Evolutionary conservation across 2,113 vertebrate species (phyloP).

Genomic region (Galemys pyrenaicus): DNA sequence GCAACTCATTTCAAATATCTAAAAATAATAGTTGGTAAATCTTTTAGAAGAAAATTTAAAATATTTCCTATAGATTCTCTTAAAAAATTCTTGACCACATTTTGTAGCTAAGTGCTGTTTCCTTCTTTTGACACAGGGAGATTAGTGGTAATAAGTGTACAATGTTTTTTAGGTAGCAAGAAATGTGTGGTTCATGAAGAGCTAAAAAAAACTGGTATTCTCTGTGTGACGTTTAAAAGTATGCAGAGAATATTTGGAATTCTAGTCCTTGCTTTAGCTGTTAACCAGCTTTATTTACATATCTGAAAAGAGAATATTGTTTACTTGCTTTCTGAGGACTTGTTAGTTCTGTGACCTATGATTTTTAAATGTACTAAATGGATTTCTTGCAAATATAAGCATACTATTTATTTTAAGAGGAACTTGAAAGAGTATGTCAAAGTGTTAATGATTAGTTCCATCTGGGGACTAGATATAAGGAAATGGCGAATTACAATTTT

Average conservation of each 20-base stretch:
- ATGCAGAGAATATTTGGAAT: neutral
- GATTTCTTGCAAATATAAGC: constrained; percentile 15
- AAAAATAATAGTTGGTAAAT: neutral
- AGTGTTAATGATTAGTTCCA: neutral
- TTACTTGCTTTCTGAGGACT: neutral
- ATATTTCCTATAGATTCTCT: neutral
- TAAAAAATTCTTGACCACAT: neutral
- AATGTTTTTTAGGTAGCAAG: neutral
- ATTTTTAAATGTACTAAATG: constrained; percentile 1
- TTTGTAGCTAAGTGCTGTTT: neutral
- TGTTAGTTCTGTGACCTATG: neutral
- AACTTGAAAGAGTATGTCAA: neutral
- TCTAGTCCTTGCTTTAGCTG: neutral
- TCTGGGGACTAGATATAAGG: neutral
- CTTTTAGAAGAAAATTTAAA: constrained; percentile 23
- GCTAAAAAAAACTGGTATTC: neutral
- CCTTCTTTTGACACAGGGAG: neutral
- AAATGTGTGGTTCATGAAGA: neutral
- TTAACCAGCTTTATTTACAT: neutral
- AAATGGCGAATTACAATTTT: neutral
- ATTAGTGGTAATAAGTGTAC: neutral
- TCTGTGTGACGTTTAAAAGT: constrained; percentile 10
- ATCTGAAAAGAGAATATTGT: neutral
- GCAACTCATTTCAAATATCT: neutral
- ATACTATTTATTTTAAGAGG: neutral